A percentile compares a stretch with the other conserved stretches of the same genome.
Evolutionary conservation across 2,888 invertebrate species (phyloP).

Genomic region (Elmis aenea): DNA sequence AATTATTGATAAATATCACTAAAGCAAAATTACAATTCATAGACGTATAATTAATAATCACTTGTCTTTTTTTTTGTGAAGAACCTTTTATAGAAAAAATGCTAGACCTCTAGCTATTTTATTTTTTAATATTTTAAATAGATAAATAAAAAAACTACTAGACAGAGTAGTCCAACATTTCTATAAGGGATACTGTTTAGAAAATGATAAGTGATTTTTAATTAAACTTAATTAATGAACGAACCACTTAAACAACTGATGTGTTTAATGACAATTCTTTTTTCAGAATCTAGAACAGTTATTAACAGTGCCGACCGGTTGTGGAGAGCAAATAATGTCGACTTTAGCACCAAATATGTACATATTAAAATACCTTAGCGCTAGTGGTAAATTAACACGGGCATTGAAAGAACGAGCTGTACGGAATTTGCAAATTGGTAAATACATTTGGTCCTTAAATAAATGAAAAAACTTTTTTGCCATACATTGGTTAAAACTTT

Average conservation of each 20-base stretch:
- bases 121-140: constrained; percentile 3
- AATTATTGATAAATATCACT: too few species aligned
- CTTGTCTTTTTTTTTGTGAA: background rate
- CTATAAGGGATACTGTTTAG: too few species aligned
- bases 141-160: too few species aligned
- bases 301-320: constrained; percentile 66
- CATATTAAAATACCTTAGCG: constrained; percentile 59
- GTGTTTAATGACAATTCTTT: too few species aligned
- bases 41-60: too few species aligned
- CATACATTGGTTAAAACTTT: too few species aligned
- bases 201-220: too few species aligned
- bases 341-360: constrained; percentile 69
- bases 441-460: too few species aligned
- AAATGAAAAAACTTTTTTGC: too few species aligned
- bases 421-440: constrained; percentile 55
- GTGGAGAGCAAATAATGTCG: constrained; percentile 80
- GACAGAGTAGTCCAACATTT: too few species aligned
- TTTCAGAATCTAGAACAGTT: constrained; percentile 61
- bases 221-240: too few species aligned
- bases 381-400: constrained; percentile 50
- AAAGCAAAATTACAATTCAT: background rate
- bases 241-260: too few species aligned
- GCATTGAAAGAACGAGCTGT: constrained; percentile 52
- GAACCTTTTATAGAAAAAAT: background rate
- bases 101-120: background rate